Conservation (phyloP, 1,140 invertebrate genomes). For the Metopolophium dirhodum region DNA sequence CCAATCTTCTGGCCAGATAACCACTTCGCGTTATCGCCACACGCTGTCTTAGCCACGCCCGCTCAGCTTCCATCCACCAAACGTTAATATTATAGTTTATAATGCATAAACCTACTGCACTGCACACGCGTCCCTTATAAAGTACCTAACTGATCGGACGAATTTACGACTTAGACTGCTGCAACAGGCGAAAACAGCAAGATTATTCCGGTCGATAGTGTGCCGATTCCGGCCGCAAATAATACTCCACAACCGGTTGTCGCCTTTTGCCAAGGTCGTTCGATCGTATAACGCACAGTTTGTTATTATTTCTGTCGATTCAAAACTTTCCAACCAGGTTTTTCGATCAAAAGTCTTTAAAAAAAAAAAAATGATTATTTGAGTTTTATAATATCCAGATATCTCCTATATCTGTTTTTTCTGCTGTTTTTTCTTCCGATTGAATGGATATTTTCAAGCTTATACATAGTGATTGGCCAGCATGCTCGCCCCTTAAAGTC, state of each 20-base stretch:
- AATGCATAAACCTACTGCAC: neutral
- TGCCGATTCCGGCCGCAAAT: neutral
- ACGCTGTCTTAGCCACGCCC: neutral
- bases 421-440: too few relatives aligned
- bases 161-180: neutral
- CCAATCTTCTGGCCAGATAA: conserved; percentile 36
- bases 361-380: too few relatives aligned
- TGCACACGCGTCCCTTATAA: neutral
- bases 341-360: too few relatives aligned
- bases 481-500: too few relatives aligned
- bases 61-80: neutral
- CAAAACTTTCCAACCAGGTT: too few relatives aligned
- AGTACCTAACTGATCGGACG: neutral
- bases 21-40: neutral
- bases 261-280: neutral
- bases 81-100: neutral
- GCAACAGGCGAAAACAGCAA: too few relatives aligned
- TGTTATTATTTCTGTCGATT: neutral
- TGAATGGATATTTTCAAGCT: too few relatives aligned
- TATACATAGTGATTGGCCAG: too few relatives aligned
- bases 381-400: too few relatives aligned
- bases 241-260: neutral
- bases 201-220: neutral
- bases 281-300: neutral
- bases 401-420: too few relatives aligned